A percentile compares a stretch with the other conserved stretches of the same genome.
Conservation (phyloP, 37 sponge, comb jelly and placozoan species). For the Tethya wilhelma region DNA sequence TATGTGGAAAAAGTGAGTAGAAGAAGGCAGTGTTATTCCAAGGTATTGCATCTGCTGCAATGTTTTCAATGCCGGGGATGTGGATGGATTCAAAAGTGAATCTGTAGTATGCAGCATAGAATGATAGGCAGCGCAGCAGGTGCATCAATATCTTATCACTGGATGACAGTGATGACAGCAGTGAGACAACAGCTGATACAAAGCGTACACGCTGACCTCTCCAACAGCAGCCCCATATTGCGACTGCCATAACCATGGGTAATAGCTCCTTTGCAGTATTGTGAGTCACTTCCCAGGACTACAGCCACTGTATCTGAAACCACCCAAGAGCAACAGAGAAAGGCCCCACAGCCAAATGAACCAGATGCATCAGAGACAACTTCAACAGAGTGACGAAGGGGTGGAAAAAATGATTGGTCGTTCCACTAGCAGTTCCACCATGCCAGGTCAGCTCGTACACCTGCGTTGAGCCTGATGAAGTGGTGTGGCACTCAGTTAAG, state of each 20-base stretch:
- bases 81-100: conserved; percentile 25
- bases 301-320: conserved; percentile 46
- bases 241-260: conserved; percentile 45
- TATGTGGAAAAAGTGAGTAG: too few relatives aligned
- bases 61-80: conserved; percentile 27
- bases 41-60: conserved; percentile 56
- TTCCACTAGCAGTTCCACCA: conserved; percentile 8
- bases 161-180: conserved; percentile 5
- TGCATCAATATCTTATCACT: conserved; percentile 46
- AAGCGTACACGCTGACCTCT: conserved; percentile 1
- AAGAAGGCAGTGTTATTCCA: background rate
- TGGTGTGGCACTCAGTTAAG: too few relatives aligned
- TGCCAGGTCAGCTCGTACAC: conserved; percentile 7
- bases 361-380: conserved; percentile 49
- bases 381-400: background rate
- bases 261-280: conserved; percentile 64
- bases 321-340: too few relatives aligned
- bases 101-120: conserved; percentile 21
- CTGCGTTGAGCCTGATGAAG: conserved; percentile 5
- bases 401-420: background rate
- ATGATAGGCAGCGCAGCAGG: conserved; percentile 44
- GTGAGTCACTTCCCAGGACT: background rate
- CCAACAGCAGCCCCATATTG: conserved; percentile 57
- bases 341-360: too few relatives aligned
- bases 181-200: conserved; percentile 49